These are phyloP conservation scores for Anoplius nigerrimus DNA, from an alignment of 2,888 invertebrate genomes.

Conservation along the genomic window DNA sequence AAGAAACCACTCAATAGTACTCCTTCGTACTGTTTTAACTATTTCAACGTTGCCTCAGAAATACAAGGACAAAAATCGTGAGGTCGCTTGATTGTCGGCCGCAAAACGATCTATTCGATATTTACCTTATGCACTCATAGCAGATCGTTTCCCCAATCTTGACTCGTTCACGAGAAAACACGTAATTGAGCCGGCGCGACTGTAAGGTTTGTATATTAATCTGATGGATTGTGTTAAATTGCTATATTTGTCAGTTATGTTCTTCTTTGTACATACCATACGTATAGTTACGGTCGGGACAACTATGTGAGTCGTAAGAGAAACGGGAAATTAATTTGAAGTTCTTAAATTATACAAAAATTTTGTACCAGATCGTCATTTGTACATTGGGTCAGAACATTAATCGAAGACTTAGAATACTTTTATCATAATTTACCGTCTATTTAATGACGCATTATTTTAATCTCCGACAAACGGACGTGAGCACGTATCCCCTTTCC, in stretches of 20 bases:
- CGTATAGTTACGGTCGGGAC: slow-evolving; percentile 22
- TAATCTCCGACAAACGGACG: slow-evolving; percentile 21
- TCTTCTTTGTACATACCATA: slow-evolving; percentile 30
- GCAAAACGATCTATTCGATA: too few species aligned
- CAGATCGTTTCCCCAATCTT: too few species aligned
- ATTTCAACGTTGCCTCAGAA: slow-evolving; percentile 32
- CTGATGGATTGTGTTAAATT: slow-evolving; percentile 20
- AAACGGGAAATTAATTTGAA: slow-evolving; percentile 26
- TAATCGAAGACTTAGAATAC: slow-evolving; percentile 35
- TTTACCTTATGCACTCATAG: too few species aligned
- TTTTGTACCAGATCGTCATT: slow-evolving; percentile 50
- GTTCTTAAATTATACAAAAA: slow-evolving; percentile 36
- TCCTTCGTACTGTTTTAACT: slow-evolving; percentile 24
- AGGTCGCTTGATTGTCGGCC: slow-evolving; percentile 16
- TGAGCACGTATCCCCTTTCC: slow-evolving; percentile 6
- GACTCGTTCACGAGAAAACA: not conserved
- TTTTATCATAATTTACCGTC: slow-evolving; percentile 22
- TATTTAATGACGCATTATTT: slow-evolving; percentile 25
- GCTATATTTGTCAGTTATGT: slow-evolving; percentile 36
- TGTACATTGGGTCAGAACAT: slow-evolving; percentile 44
- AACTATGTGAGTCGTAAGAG: slow-evolving; percentile 30
- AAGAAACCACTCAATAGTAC: slow-evolving; percentile 57
- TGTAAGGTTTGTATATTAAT: too few species aligned
- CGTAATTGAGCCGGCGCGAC: too few species aligned
- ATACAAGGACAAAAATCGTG: slow-evolving; percentile 25